Conservation (phyloP, 2,888 invertebrate species). For the Acanthosepion esculentum region DNA sequence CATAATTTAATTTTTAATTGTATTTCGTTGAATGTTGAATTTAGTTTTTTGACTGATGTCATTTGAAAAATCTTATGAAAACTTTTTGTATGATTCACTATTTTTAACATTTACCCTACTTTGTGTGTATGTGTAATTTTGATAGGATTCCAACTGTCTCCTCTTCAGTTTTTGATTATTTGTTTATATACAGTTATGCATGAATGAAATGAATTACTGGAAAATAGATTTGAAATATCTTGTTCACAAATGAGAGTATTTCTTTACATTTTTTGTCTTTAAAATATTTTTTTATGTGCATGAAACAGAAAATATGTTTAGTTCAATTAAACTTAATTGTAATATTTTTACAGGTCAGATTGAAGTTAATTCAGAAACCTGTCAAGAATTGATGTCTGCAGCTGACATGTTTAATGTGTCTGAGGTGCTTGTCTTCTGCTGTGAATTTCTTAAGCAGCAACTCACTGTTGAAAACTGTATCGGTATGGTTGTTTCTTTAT, state of each 20-base stretch:
- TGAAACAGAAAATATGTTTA: not conserved
- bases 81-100: no score
- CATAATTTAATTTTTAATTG: no score
- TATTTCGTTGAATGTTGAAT: no score
- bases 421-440: constrained; percentile 88
- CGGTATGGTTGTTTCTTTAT: constrained; percentile 80
- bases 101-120: no score
- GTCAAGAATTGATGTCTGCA: constrained; percentile 90
- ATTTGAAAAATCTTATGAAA: no score
- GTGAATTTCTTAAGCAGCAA: constrained; percentile 88
- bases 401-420: constrained; percentile 92
- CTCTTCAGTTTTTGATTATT: not conserved
- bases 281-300: no score
- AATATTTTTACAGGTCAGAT: constrained; percentile 64
- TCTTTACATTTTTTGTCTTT: not conserved
- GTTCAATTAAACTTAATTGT: no score
- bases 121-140: no score
- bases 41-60: no score
- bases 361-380: constrained; percentile 81
- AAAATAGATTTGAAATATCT: no score
- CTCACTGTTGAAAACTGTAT: constrained; percentile 90
- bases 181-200: not conserved
- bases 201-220: not conserved
- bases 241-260: no score
- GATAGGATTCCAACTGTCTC: no score